These are phyloP conservation scores for Patiria miniata DNA, from an alignment of 35 echinoderm and acorn worm species.

Conservation along the genomic window DNA sequence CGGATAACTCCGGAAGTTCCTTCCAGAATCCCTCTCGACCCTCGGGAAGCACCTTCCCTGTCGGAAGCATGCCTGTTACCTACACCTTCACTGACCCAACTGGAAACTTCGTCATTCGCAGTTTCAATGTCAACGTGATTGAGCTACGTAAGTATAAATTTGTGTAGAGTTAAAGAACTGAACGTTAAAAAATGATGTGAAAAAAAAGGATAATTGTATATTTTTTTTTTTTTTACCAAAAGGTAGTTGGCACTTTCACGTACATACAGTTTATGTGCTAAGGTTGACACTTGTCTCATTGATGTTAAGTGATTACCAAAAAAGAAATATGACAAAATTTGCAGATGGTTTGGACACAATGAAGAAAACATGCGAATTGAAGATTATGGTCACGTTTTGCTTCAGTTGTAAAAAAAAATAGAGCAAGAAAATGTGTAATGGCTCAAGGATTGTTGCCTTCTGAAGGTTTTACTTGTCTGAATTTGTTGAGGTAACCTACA, in stretches of 20 bases:
- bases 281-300: not conserved
- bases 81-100: constrained; percentile 56
- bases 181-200: too few species aligned
- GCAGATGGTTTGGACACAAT: too few species aligned
- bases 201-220: too few species aligned
- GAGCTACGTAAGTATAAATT: not conserved
- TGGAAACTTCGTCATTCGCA: constrained; percentile 21
- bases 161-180: not conserved
- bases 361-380: too few species aligned
- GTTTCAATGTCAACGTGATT: constrained; percentile 52
- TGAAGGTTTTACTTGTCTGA: constrained; percentile 18
- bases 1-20: constrained; percentile 42
- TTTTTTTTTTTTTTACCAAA: too few species aligned
- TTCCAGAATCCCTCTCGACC: not conserved
- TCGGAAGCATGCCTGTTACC: constrained; percentile 36
- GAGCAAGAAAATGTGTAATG: too few species aligned
- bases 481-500: constrained; percentile 30
- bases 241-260: too few species aligned
- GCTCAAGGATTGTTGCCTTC: too few species aligned
- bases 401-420: too few species aligned
- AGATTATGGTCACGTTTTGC: too few species aligned
- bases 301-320: not conserved
- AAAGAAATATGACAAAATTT: constrained; percentile 26
- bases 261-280: not conserved
- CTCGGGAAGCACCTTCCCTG: constrained; percentile 42